Conservation (phyloP, 2,113 vertebrate species). For the Aldabrachelys gigantea region DNA sequence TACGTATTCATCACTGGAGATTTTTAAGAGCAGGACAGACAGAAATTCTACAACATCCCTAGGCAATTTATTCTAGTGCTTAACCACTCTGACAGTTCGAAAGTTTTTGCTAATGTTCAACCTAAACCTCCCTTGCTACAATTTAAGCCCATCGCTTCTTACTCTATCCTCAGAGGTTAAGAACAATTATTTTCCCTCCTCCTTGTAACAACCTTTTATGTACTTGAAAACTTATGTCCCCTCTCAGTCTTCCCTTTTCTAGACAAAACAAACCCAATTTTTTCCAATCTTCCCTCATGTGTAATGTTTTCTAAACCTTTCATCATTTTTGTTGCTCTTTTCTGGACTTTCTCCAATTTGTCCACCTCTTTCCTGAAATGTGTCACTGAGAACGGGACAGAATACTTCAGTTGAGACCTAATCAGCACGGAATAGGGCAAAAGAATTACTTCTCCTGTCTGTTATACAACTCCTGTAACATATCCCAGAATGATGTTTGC, state of each 20-base stretch:
- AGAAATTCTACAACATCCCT: background rate
- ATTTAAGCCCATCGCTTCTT: background rate
- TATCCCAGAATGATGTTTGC: no score
- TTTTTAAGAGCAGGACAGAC: no score
- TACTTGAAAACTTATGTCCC: background rate
- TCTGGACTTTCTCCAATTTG: no score
- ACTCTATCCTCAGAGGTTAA: background rate
- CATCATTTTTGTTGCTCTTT: background rate
- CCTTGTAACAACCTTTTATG: background rate
- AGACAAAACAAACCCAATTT: background rate
- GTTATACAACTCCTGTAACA: no score
- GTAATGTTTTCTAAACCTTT: background rate
- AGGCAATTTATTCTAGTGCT: background rate
- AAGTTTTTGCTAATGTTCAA: background rate
- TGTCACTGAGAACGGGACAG: no score
- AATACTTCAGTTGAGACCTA: no score
- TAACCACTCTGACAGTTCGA: background rate
- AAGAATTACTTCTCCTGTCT: no score
- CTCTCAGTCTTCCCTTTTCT: background rate
- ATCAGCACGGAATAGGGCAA: no score
- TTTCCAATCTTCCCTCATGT: background rate
- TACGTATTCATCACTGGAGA: no score
- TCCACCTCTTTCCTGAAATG: no score
- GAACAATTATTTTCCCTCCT: background rate
- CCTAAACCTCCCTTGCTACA: background rate